Evolutionary conservation across 2,888 invertebrate species (phyloP).

Genomic region (Drosophila longiperda): DNA sequence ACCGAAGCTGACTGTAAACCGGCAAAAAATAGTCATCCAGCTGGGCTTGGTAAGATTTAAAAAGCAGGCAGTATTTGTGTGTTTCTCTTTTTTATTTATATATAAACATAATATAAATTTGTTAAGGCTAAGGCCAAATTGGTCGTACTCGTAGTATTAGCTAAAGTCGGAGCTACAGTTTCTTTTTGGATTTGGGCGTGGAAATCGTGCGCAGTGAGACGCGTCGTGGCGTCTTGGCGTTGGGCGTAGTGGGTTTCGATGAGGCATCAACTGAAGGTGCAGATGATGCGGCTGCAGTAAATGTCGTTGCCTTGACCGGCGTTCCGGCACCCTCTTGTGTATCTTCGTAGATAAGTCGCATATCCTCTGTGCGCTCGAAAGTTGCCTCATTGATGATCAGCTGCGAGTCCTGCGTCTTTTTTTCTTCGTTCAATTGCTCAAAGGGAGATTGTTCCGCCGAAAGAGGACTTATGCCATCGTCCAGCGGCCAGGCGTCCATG

Average conservation of each 20-base stretch:
- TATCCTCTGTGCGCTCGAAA: constrained; percentile 86
- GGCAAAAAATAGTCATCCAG: not conserved
- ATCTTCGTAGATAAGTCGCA: constrained; percentile 87
- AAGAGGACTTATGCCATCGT: constrained; percentile 47
- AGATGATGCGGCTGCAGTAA: not conserved
- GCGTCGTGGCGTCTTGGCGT: constrained; percentile 87
- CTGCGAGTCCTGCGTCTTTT: constrained; percentile 6
- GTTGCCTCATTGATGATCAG: constrained; percentile 56
- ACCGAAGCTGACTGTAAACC: not conserved
- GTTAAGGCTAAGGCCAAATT: constrained; percentile 38
- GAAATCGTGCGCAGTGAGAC: constrained; percentile 91
- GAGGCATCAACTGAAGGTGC: constrained; percentile 37
- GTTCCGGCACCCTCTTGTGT: constrained; percentile 79
- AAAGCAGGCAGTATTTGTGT: not conserved
- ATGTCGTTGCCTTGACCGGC: constrained; percentile 9
- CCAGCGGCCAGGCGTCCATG: constrained; percentile 81
- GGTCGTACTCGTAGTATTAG: constrained; percentile 14
- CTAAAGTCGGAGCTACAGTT: constrained; percentile 67
- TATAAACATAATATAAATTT: constrained; percentile 39
- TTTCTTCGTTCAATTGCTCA: constrained; percentile 2
- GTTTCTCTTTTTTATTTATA: constrained; percentile 40
- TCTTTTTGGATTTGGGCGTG: constrained; percentile 90
- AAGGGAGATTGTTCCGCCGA: constrained; percentile 12
- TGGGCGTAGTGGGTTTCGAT: constrained; percentile 67
- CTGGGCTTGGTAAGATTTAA: not conserved